Evolutionary conservation across 2,888 invertebrate genomes (phyloP), one percentile per base, ranked within the genome.

Genomic region (Siphlonurus alternatus): DNA sequence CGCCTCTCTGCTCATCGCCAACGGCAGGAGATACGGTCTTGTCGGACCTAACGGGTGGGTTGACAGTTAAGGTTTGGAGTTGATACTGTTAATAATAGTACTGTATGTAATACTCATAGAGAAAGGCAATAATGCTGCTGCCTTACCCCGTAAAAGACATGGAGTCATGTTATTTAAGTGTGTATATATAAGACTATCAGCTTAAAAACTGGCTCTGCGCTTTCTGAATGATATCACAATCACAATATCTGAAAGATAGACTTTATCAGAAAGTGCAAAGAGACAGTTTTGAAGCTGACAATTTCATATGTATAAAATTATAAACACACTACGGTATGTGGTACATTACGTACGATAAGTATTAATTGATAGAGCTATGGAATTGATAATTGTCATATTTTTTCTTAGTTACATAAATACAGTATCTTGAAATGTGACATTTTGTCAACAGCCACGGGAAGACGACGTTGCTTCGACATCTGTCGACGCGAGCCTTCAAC

Each of bases 1-100:
- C 76, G 97, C 99, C 0, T 92, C 86, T 74, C 78, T 99, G 38
- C 78, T 93, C 63, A 96, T 99, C 70, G 95, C 97, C 0, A 85
- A 89, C 71, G 94, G 96, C 0, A 83, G 98, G 60, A 84, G 94
- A 70, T 99, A 99, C 76, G 99, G 99, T 71, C 80, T 99, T 2
- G 98, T 99, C 1, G 99, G 99, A 23, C 99, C 99, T 0, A 99
- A 99, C 76, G 99, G 93, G 86, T 87, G 76, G 74, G 77, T n/a
- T n/a, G n/a, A 71, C 54, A 61, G 15, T 19, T 51, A 25, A 61
- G 23, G 2, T 20, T 24, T 20, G n/a, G n/a, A 7, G 19, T n/a
- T n/a, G n/a, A n/a, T n/a, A n/a, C n/a, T n/a, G n/a, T n/a, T n/a
- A n/a, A n/a, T n/a, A n/a, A n/a, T n/a, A n/a, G n/a, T 23, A 15